phyloP scores from a whole-genome alignment of 2,888 invertebrate species.

The Amblyjoppa proteus region DNA sequence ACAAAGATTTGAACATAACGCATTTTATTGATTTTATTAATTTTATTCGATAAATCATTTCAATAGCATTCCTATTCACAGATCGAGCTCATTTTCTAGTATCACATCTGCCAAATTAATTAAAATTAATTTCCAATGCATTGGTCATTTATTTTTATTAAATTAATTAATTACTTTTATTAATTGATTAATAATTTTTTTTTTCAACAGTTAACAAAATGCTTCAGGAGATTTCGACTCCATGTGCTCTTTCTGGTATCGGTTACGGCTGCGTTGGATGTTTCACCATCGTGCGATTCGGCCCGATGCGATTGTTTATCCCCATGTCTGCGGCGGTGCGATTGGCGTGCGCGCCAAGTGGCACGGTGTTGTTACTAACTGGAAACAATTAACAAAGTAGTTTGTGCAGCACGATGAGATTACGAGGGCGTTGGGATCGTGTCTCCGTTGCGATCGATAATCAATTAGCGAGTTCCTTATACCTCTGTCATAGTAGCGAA shows the following conservation, averaged over 20 bases:
- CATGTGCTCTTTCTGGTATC: neutral
- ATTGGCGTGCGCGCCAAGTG: slow-evolving; percentile 49
- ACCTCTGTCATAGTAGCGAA: slow-evolving; percentile 52
- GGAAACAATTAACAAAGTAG: slow-evolving; percentile 23
- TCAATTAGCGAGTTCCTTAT: slow-evolving; percentile 3
- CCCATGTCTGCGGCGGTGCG: slow-evolving; percentile 38
- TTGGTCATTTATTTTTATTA: too few relatives aligned
- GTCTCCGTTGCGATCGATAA: neutral
- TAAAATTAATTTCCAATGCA: too few relatives aligned
- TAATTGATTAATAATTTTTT: too few relatives aligned
- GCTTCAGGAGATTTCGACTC: too few relatives aligned
- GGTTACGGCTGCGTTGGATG: neutral
- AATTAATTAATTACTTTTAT: too few relatives aligned
- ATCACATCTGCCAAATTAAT: too few relatives aligned
- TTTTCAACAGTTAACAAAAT: too few relatives aligned
- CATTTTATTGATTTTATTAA: too few relatives aligned
- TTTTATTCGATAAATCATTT: too few relatives aligned
- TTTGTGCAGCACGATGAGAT: neutral
- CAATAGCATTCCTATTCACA: too few relatives aligned
- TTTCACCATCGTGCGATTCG: slow-evolving; percentile 38
- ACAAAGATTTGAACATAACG: too few relatives aligned
- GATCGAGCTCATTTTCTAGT: too few relatives aligned
- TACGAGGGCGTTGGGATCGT: neutral
- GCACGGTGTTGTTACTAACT: slow-evolving; percentile 51
- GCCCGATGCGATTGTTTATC: slow-evolving; percentile 19